phyloP scores from a whole-genome alignment of 1,140 invertebrate genomes.

The Hyles euphorbiae region DNA sequence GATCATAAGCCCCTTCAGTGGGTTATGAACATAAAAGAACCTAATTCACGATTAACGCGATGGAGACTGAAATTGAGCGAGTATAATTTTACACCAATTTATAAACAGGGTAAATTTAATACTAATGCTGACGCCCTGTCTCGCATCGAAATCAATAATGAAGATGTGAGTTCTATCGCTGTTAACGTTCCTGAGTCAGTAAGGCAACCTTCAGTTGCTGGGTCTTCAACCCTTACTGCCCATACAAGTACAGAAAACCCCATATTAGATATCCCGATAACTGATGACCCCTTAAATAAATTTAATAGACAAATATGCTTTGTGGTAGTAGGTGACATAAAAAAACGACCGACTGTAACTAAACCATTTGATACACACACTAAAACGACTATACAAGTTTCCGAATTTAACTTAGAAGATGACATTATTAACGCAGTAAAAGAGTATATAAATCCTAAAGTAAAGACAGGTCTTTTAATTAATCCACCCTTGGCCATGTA shows the following conservation, averaged over 20 bases:
- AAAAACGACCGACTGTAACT: constrained; percentile 8
- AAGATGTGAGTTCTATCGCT: constrained; percentile 9
- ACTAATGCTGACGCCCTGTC: constrained; percentile 16
- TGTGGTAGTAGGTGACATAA: constrained; percentile 13
- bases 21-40: constrained; percentile 12
- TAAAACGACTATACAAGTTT: constrained; percentile 12
- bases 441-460: constrained; percentile 18
- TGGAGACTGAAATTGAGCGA: constrained; percentile 16
- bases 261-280: constrained; percentile 20
- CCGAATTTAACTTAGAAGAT: constrained; percentile 14
- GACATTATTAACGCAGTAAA: constrained; percentile 15
- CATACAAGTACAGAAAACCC: constrained; percentile 19
- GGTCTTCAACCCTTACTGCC: constrained; percentile 9
- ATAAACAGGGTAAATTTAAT: constrained; percentile 15
- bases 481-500: constrained; percentile 12
- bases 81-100: constrained; percentile 12
- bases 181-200: constrained; percentile 10
- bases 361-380: constrained; percentile 20
- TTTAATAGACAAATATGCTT: constrained; percentile 16
- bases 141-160: constrained; percentile 14
- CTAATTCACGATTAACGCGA: constrained; percentile 13
- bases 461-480: constrained; percentile 18
- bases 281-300: constrained; percentile 18
- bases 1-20: constrained; percentile 11
- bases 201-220: not conserved